phyloP scores from a whole-genome alignment of 2,888 invertebrate genomes.

The Drosophila robusta region DNA sequence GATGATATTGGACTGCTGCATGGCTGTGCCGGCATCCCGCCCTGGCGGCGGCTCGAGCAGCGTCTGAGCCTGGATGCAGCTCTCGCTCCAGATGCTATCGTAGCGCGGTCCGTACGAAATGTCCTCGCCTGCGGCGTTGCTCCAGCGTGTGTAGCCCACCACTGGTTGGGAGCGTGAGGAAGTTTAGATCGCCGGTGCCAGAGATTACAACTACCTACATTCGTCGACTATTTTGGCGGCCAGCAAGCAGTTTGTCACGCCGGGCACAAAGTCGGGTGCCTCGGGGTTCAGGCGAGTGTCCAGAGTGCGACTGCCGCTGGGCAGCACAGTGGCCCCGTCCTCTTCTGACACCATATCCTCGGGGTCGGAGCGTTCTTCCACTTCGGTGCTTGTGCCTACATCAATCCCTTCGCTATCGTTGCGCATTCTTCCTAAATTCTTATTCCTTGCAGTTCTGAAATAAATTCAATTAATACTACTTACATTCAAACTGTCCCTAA shows the following conservation, averaged over 20 bases:
- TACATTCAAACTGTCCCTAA: slow-evolving; percentile 6
- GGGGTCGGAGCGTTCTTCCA: slow-evolving; percentile 5
- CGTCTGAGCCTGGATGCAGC: slow-evolving; percentile 16
- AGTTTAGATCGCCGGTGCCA: background rate
- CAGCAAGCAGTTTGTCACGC: slow-evolving; percentile 17
- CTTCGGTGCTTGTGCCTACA: slow-evolving; percentile 17
- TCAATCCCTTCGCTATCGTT: slow-evolving; percentile 22
- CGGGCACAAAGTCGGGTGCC: slow-evolving; percentile 67
- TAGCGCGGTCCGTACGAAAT: slow-evolving; percentile 54
- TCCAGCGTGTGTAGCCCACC: slow-evolving; percentile 46
- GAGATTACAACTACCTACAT: slow-evolving; percentile 26
- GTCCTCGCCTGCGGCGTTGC: slow-evolving; percentile 34
- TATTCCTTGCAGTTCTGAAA: slow-evolving; percentile 17
- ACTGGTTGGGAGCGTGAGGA: slow-evolving; percentile 36
- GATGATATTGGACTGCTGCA: slow-evolving; percentile 4
- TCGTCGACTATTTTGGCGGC: slow-evolving; percentile 49
- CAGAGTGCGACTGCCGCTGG: slow-evolving; percentile 34
- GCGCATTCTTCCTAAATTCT: slow-evolving; percentile 21
- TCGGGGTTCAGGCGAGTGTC: slow-evolving; percentile 64
- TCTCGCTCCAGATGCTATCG: slow-evolving; percentile 65
- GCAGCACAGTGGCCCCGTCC: background rate
- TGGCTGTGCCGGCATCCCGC: background rate
- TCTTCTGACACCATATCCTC: slow-evolving; percentile 1
- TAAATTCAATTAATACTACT: slow-evolving; percentile 2
- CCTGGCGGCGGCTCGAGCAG: slow-evolving; percentile 1